Conservation (phyloP, 2,113 vertebrate genomes). For the Lophius piscatorius region DNA sequence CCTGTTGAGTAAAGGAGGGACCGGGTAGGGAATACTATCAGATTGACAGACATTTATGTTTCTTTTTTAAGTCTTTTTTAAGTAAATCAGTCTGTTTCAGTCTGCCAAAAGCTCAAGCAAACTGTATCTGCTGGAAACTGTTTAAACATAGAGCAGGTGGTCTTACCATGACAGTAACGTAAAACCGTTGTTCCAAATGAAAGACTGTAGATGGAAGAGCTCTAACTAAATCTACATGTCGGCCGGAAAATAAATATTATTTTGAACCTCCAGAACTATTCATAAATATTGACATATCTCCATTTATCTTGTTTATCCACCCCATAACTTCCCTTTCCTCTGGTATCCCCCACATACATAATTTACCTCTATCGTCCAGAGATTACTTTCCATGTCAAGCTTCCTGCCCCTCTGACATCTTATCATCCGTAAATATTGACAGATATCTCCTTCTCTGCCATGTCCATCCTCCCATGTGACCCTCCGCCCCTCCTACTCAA, state of each 20-base stretch:
- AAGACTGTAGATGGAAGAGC: neutral
- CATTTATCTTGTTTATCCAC: slow-evolving; percentile 29
- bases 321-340: slow-evolving; percentile 20
- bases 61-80: neutral
- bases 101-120: too few species aligned
- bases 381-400: slow-evolving; percentile 5
- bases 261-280: neutral
- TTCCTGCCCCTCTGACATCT: slow-evolving; percentile 10
- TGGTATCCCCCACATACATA: slow-evolving; percentile 13
- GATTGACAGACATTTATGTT: neutral
- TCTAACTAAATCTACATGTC: neutral
- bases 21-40: neutral
- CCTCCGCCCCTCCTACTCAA: neutral
- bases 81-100: neutral
- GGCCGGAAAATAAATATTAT: neutral
- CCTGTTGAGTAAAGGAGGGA: neutral
- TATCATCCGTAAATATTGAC: slow-evolving; percentile 32
- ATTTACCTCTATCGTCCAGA: slow-evolving; percentile 21
- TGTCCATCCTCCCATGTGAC: neutral
- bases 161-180: slow-evolving; percentile 1
- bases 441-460: slow-evolving; percentile 6
- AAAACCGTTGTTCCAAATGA: slow-evolving; percentile 7
- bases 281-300: slow-evolving; percentile 22
- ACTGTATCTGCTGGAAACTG: neutral
- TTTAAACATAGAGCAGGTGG: neutral